Evolutionary conservation across 2,888 invertebrate species (phyloP).

Genomic region (Calameuta pallipes): DNA sequence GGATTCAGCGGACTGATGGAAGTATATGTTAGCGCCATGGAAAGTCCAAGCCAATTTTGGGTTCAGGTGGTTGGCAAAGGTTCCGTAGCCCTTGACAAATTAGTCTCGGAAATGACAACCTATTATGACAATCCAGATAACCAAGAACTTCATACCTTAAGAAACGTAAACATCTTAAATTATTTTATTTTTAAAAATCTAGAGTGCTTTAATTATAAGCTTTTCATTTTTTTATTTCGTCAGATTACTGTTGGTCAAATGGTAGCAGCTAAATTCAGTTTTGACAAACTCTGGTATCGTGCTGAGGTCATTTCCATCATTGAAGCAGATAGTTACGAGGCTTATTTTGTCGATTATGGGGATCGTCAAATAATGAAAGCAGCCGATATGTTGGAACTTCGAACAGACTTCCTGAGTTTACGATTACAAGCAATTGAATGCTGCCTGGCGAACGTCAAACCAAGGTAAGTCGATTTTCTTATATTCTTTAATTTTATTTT

Average conservation of each 20-base stretch:
- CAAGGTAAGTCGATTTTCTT: conserved; percentile 61
- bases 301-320: conserved; percentile 77
- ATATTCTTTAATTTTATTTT: neutral
- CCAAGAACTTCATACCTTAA: conserved; percentile 69
- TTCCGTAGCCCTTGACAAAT: conserved; percentile 80
- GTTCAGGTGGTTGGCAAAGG: conserved; percentile 84
- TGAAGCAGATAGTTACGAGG: conserved; percentile 73
- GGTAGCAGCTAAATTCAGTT: conserved; percentile 85
- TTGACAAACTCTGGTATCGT: conserved; percentile 86
- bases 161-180: conserved; percentile 50
- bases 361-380: conserved; percentile 79
- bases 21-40: conserved; percentile 88
- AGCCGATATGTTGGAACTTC: conserved; percentile 77
- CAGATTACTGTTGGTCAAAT: conserved; percentile 79
- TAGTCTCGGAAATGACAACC: conserved; percentile 85
- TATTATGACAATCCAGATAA: conserved; percentile 79
- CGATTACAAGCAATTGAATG: conserved; percentile 90
- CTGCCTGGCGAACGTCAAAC: conserved; percentile 79
- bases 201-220: conserved; percentile 36
- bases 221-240: conserved; percentile 48
- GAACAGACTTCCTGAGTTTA: conserved; percentile 79
- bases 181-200: conserved; percentile 5
- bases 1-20: conserved; percentile 75
- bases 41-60: conserved; percentile 85
- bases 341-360: conserved; percentile 91